Percentiles rank a stretch among this genome's conserved stretches.
These are phyloP conservation scores for Helicoverpa assulta DNA, from an alignment of 2,888 invertebrate genomes.

Conservation along the genomic window DNA sequence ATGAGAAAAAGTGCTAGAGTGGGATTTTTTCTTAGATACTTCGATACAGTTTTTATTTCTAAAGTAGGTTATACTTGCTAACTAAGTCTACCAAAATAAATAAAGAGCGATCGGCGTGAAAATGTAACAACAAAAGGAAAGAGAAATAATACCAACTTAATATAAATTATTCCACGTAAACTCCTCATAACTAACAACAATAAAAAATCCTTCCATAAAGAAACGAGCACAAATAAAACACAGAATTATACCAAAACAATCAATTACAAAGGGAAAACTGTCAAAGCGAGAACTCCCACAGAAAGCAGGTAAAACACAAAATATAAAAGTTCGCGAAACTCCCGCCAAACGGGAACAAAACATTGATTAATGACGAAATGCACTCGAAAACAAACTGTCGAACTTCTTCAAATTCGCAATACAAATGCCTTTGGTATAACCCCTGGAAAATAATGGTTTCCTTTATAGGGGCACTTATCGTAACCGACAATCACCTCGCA, in stretches of 20 bases:
- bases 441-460: conserved; percentile 90
- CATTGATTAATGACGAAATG: conserved; percentile 90
- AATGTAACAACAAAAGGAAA: too few species aligned
- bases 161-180: not conserved
- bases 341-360: conserved; percentile 82
- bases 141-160: not conserved
- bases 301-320: conserved; percentile 87
- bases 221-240: conserved; percentile 52
- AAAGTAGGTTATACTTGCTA: too few species aligned
- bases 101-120: too few species aligned
- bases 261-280: conserved; percentile 85
- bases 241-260: conserved; percentile 77
- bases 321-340: conserved; percentile 76
- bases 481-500: conserved; percentile 60
- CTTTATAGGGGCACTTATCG: conserved; percentile 74
- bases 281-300: conserved; percentile 79
- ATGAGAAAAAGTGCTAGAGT: too few species aligned
- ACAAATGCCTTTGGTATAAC: conserved; percentile 88
- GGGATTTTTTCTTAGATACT: too few species aligned
- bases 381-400: conserved; percentile 90
- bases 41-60: too few species aligned
- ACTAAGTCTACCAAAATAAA: too few species aligned
- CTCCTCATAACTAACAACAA: conserved; percentile 18
- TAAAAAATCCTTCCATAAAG: conserved; percentile 54
- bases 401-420: conserved; percentile 90